These are phyloP conservation scores for Mesoligia furuncula DNA, from an alignment of 2,888 invertebrate species.

Conservation along the genomic window DNA sequence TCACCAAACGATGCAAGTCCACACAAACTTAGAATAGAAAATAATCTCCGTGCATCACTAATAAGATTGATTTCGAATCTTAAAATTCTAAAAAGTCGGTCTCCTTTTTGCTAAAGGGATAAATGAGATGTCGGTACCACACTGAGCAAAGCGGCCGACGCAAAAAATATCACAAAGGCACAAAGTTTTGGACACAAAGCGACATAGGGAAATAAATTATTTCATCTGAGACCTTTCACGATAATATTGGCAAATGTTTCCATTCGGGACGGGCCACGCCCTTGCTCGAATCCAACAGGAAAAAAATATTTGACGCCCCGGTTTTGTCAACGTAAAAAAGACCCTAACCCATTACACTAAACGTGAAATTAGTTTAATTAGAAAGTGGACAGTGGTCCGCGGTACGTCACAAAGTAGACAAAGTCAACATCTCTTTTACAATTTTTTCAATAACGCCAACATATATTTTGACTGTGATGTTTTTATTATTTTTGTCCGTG, in stretches of 20 bases:
- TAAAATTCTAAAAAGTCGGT: conserved; percentile 75
- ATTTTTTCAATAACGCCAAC: conserved; percentile 83
- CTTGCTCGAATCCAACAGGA: conserved; percentile 78
- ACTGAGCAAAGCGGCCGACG: conserved; percentile 85
- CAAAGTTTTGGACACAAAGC: conserved; percentile 89
- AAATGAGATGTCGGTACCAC: conserved; percentile 87
- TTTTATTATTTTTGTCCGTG: conserved; percentile 90
- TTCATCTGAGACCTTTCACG: conserved; percentile 90
- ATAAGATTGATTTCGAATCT: conserved; percentile 64
- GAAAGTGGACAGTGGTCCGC: conserved; percentile 75
- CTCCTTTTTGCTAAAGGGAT: conserved; percentile 84
- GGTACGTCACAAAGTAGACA: conserved; percentile 87
- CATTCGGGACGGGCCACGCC: conserved; percentile 89
- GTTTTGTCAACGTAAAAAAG: conserved; percentile 43
- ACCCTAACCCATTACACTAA: conserved; percentile 51
- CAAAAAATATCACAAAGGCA: conserved; percentile 88
- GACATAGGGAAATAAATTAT: conserved; percentile 90
- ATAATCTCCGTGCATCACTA: conserved; percentile 54
- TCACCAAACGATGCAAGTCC: conserved; percentile 67
- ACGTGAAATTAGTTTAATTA: conserved; percentile 54
- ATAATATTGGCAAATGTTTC: conserved; percentile 91
- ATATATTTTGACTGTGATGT: conserved; percentile 91
- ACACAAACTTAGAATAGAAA: conserved; percentile 51
- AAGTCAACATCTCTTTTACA: conserved; percentile 86
- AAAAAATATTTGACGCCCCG: conserved; percentile 66